phyloP scores from a whole-genome alignment of 2,797 vertebrate species.

The Tachyglossus aculeatus region DNA sequence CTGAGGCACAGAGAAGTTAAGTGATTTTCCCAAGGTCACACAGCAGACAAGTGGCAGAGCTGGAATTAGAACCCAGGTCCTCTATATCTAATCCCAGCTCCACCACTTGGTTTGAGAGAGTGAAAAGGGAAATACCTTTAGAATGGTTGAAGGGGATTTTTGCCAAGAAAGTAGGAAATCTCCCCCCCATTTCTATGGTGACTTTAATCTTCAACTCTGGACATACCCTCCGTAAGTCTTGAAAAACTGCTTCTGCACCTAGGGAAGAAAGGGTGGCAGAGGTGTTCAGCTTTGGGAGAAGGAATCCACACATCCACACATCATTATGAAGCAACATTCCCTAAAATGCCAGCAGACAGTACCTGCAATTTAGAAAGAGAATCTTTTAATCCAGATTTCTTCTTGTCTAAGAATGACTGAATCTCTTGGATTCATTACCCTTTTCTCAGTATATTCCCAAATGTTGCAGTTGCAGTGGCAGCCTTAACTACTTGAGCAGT shows the following conservation, averaged over 20 bases:
- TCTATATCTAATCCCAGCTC: too few relatives aligned
- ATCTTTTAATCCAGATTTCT: constrained; percentile 27
- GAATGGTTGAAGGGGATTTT: background rate
- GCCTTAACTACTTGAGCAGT: background rate
- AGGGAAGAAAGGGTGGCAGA: background rate
- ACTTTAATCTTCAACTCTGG: constrained; percentile 8
- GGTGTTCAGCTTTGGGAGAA: background rate
- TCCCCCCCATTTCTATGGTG: background rate
- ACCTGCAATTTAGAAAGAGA: background rate
- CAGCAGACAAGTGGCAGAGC: too few relatives aligned
- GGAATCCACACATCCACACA: constrained; percentile 3
- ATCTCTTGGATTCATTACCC: background rate
- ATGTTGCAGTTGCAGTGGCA: background rate
- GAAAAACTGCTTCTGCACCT: background rate
- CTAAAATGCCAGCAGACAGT: constrained; percentile 19
- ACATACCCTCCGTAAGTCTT: constrained; percentile 34
- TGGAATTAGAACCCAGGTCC: too few relatives aligned
- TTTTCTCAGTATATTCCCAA: background rate
- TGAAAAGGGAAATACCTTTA: too few relatives aligned
- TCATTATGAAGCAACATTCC: constrained; percentile 39
- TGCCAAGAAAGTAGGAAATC: constrained; percentile 15
- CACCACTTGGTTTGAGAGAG: too few relatives aligned
- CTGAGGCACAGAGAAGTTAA: too few relatives aligned
- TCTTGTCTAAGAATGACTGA: constrained; percentile 33
- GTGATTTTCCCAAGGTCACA: too few relatives aligned